These are phyloP conservation scores for Pelobates fuscus DNA, from an alignment of 2,113 vertebrate species.

Conservation along the genomic window DNA sequence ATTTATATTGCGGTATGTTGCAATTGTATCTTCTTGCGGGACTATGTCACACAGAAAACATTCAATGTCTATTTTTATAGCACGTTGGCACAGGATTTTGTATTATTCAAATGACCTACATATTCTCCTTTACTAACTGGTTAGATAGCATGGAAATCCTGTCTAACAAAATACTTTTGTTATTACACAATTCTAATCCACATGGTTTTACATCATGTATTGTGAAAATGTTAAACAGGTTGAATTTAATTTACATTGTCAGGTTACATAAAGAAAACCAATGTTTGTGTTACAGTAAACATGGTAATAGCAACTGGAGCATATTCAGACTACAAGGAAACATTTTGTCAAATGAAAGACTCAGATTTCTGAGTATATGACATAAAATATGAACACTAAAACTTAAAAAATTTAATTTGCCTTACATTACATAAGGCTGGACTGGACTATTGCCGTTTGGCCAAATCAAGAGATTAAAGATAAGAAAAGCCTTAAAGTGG, in stretches of 20 bases:
- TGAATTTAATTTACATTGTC: neutral
- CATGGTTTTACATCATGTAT: neutral
- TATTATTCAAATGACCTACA: constrained; percentile 26
- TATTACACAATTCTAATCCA: neutral
- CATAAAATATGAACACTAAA: no score
- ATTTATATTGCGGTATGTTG: constrained; percentile 9
- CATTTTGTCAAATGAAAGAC: neutral
- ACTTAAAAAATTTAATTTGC: no score
- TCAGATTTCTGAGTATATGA: no score
- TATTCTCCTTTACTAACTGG: neutral
- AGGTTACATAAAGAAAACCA: neutral
- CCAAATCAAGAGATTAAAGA: no score
- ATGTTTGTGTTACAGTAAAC: neutral
- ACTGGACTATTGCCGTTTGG: no score
- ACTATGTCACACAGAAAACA: neutral
- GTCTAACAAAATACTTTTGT: constrained; percentile 1
- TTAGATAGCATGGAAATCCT: neutral
- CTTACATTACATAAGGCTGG: no score
- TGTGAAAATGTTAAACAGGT: neutral
- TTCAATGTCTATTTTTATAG: constrained; percentile 25
- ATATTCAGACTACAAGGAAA: neutral
- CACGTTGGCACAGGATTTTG: neutral
- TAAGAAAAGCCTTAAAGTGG: no score
- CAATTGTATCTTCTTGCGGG: constrained; percentile 16
- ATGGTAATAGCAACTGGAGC: neutral